Evolutionary conservation across 1,140 invertebrate genomes (phyloP).

Genomic region (Apis mellifera): Amel_HAv3.1 CM009932.2:5956501-5957000

Average conservation of each 20-base stretch:
- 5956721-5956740: too few species aligned
- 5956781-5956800: too few species aligned
- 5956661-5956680: too few species aligned
- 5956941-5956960: conserved; percentile 2
- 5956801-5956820: too few species aligned
- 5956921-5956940: background rate
- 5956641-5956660: too few species aligned
- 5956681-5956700: background rate
- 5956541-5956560: conserved; percentile 83
- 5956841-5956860: too few species aligned
- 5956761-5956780: too few species aligned
- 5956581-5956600: conserved; percentile 59
- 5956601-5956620: background rate
- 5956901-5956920: background rate
- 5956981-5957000: conserved; percentile 2
- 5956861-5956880: background rate
- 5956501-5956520: conserved; percentile 82
- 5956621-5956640: background rate
- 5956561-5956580: conserved; percentile 82
- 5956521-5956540: conserved; percentile 82
- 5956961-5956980: background rate
- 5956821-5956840: too few species aligned
- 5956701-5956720: too few species aligned
- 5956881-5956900: too few species aligned
- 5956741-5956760: too few species aligned